phyloP scores from a whole-genome alignment of 2,113 vertebrate genomes.

The Sardina pilchardus region DNA sequence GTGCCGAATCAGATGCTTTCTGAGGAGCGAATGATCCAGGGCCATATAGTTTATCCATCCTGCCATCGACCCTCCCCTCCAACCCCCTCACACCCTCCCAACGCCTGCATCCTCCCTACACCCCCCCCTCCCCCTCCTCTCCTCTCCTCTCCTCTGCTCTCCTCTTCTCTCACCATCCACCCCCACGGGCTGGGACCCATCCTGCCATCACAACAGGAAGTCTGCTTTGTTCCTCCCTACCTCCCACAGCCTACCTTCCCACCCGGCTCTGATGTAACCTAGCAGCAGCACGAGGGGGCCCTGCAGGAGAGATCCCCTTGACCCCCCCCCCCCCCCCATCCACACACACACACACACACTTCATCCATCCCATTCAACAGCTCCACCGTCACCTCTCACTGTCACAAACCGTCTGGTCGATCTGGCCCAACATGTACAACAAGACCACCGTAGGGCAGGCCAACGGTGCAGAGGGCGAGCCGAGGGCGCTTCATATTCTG shows the following conservation, averaged over 20 bases:
- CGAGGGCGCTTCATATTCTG: not conserved
- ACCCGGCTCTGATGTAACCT: slow-evolving; percentile 67
- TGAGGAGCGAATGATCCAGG: not conserved
- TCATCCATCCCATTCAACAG: slow-evolving; percentile 13
- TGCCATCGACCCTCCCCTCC: not conserved
- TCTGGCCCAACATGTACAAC: not conserved
- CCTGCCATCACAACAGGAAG: slow-evolving; percentile 62
- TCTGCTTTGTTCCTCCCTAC: slow-evolving; percentile 58
- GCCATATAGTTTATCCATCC: not conserved
- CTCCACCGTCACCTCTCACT: slow-evolving; percentile 36
- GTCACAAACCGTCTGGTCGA: slow-evolving; percentile 16
- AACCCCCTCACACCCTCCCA: slow-evolving; percentile 15
- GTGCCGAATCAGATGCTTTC: not conserved
- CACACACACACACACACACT: too few relatives aligned
- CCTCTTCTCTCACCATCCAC: slow-evolving; percentile 18
- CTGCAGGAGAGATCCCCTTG: slow-evolving; percentile 44
- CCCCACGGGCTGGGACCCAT: slow-evolving; percentile 45
- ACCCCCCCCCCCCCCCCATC: not conserved
- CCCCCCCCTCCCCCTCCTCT: slow-evolving; percentile 39
- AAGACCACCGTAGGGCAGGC: not conserved
- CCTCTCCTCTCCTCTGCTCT: slow-evolving; percentile 21
- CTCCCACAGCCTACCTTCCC: slow-evolving; percentile 42
- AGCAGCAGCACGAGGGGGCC: slow-evolving; percentile 59
- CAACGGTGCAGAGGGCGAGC: not conserved
- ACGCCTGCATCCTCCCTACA: not conserved